Evolutionary conservation across 2,888 invertebrate genomes (phyloP).

Genomic region (Amphiduros pacificus): DNA sequence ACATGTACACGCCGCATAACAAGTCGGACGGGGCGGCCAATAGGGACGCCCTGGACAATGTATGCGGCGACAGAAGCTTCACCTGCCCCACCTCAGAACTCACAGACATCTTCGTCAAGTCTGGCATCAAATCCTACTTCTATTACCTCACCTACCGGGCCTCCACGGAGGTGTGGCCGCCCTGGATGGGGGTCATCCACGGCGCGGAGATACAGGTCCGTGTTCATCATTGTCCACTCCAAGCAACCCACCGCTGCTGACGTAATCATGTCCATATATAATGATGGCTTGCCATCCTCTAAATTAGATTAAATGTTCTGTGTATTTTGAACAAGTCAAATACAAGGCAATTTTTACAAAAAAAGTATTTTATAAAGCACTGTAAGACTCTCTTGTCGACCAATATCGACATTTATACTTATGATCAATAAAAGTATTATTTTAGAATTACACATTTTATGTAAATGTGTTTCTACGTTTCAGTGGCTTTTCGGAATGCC

Average conservation of each 20-base stretch:
- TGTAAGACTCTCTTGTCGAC: not conserved
- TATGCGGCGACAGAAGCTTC: conserved; percentile 92
- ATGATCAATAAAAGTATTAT: not conserved
- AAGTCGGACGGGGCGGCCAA: conserved; percentile 69
- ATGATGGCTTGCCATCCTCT: no score
- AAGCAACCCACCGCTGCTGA: not conserved
- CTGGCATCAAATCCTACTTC: conserved; percentile 72
- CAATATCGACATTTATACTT: not conserved
- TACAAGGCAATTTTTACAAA: no score
- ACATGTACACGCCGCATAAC: conserved; percentile 81
- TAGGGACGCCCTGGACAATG: conserved; percentile 82
- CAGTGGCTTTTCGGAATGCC: conserved; percentile 37
- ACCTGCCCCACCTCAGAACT: conserved; percentile 86
- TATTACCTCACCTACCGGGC: conserved; percentile 54
- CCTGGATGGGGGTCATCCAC: conserved; percentile 67
- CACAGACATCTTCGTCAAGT: conserved; percentile 73
- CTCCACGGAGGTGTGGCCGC: conserved; percentile 83
- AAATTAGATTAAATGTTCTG: not conserved
- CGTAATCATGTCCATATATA: no score
- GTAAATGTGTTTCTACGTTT: not conserved
- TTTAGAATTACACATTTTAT: not conserved
- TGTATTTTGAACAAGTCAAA: not conserved
- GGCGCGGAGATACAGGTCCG: conserved; percentile 21
- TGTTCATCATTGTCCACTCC: not conserved
- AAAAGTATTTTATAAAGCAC: not conserved